Evolutionary conservation across 2,888 invertebrate genomes (phyloP), one percentile per base, ranked within the genome.

Genomic region (Hyles lineata): DNA sequence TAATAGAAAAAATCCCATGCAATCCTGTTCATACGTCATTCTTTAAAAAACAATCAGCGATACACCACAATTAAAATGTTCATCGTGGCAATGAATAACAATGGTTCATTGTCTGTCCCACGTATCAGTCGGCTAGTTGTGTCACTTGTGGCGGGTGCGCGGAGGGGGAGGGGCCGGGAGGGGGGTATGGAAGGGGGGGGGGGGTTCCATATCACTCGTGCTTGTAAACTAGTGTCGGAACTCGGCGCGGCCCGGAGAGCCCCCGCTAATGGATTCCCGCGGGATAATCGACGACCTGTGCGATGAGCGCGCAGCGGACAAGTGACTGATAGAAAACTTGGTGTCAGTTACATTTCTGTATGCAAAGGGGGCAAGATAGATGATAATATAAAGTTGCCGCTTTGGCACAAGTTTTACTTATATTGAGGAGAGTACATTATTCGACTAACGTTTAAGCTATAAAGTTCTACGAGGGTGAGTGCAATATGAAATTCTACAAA

Each of bases 211-310:
- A 67, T 67, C 50, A 50, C 63, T 58, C 23, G 52, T 70, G 52
- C 76, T 80, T 77, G 76, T 80, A 76, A 77, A 82, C 75, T 77
- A 71, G 75, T 80, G 75, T 77, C 81, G 76, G 76, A 76, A 75
- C 76, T 74, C 70, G 76, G 73, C 77, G 79, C 73, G 74, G 62
- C 76, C 50, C 50, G 23, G 67, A 23, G 75, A 77, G 75, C 67
- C 74, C 73, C 74, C 77, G 76, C 83, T 83, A 84, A 83, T 83
- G 83, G 81, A 83, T 77, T 76, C 74, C 72, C 78, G 74, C 76
- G 76, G 74, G 73, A 75, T 72, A 72, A 72, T 61, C 50, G 58
- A 29, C n/a, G 63, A 23, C 67, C 50, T 17, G 25, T 7, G 50
- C 11, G 67, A 67, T 21, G 17, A 67, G 50, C 43, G 50, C 5